Evolutionary conservation across 30 jellyfish, hydroid and myxozoan species (phyloP).

Genomic region (Aurelia sp.): DNA sequence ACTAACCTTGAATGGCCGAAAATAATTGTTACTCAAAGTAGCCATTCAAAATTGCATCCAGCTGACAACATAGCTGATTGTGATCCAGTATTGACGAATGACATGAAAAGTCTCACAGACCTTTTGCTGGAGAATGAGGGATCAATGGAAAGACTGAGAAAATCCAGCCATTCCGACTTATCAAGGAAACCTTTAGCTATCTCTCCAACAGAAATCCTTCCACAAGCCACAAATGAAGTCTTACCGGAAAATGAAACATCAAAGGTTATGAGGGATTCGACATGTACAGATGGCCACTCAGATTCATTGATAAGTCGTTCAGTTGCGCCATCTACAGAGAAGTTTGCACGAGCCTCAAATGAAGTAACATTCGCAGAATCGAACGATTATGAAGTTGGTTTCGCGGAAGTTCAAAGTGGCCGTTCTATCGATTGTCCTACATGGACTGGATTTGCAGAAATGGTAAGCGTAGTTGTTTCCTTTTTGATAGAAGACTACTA

Average conservation of each 20-base stretch:
- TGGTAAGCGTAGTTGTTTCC: neutral
- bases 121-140: neutral
- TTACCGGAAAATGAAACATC: neutral
- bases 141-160: too few relatives aligned
- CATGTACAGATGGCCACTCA: neutral
- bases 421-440: too few relatives aligned
- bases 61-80: neutral
- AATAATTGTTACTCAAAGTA: neutral
- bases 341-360: neutral
- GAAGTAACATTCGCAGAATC: too few relatives aligned
- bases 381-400: neutral
- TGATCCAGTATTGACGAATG: slow-evolving; percentile 17
- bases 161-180: too few relatives aligned
- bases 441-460: neutral
- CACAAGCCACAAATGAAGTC: too few relatives aligned
- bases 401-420: neutral
- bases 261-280: neutral
- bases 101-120: neutral
- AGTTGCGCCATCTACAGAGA: neutral
- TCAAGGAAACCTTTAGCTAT: too few relatives aligned
- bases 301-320: neutral
- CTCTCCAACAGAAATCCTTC: too few relatives aligned
- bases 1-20: neutral
- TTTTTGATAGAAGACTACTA: neutral
- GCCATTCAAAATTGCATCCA: neutral